Evolutionary conservation across 2,888 invertebrate genomes (phyloP).

Genomic region (Anodontia alba): DNA sequence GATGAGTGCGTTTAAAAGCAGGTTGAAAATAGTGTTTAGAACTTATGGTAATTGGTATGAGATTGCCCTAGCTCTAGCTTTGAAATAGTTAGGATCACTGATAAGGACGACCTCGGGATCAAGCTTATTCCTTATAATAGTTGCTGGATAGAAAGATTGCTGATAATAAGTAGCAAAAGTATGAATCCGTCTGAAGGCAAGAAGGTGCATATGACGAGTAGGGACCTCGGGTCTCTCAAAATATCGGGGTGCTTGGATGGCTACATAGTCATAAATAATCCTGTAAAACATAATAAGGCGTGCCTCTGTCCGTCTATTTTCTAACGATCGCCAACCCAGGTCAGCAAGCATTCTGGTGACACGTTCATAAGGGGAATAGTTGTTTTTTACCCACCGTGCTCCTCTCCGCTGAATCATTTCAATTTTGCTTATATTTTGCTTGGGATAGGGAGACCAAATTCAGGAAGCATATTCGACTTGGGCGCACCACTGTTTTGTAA

Average conservation of each 20-base stretch:
- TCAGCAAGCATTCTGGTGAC: neutral
- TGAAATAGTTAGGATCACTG: neutral
- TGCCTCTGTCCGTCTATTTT: neutral
- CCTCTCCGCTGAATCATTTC: constrained; percentile 11
- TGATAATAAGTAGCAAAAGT: constrained; percentile 13
- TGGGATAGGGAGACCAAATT: constrained; percentile 10
- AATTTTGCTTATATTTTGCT: no score
- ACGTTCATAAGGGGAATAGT: constrained; percentile 16
- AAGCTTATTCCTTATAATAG: constrained; percentile 6
- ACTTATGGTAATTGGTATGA: neutral
- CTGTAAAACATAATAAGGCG: constrained; percentile 17
- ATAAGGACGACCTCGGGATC: neutral
- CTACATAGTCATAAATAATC: constrained; percentile 19
- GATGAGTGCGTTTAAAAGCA: neutral
- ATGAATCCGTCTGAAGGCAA: constrained; percentile 21
- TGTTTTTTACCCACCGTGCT: constrained; percentile 14
- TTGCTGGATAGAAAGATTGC: constrained; percentile 10
- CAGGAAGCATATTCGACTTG: constrained; percentile 11
- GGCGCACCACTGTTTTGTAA: no score
- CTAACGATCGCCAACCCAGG: neutral
- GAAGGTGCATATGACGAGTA: constrained; percentile 27
- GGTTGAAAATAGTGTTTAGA: neutral
- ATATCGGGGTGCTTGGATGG: neutral
- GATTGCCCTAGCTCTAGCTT: neutral
- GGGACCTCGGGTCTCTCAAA: neutral